phyloP scores from a whole-genome alignment of 2,888 invertebrate species.

The Amphipoea oculea region DNA sequence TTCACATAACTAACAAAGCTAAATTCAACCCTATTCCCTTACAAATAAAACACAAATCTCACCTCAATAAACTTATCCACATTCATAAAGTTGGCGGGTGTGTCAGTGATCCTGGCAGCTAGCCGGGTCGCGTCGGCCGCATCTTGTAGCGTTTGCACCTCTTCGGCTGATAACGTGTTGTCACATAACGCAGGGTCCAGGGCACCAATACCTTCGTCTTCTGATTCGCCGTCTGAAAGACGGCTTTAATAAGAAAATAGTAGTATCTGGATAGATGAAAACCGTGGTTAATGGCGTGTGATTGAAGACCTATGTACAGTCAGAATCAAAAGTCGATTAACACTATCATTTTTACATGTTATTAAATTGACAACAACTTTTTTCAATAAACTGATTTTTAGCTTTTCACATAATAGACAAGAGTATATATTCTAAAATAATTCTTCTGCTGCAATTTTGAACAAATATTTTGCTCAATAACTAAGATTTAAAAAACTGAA shows the following conservation, averaged over 20 bases:
- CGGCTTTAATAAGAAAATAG: slow-evolving; percentile 16
- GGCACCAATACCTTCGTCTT: slow-evolving; percentile 72
- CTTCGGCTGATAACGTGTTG: slow-evolving; percentile 84
- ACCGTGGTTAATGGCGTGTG: too few species aligned
- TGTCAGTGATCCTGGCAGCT: slow-evolving; percentile 95
- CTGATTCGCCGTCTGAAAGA: slow-evolving; percentile 74
- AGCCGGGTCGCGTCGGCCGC: slow-evolving; percentile 92
- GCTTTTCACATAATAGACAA: too few species aligned
- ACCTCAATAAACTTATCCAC: slow-evolving; percentile 95
- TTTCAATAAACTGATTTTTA: too few species aligned
- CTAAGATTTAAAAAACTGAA: too few species aligned
- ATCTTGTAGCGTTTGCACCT: slow-evolving; percentile 89
- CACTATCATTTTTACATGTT: too few species aligned
- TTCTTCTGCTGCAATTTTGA: too few species aligned
- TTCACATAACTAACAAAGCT: too few species aligned
- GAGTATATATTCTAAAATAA: too few species aligned
- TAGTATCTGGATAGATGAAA: slow-evolving; percentile 18
- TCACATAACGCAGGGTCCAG: slow-evolving; percentile 73
- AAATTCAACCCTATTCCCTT: neutral
- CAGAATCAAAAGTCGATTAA: too few species aligned
- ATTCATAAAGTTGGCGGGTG: slow-evolving; percentile 96
- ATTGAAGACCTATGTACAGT: too few species aligned
- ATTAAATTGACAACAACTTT: too few species aligned
- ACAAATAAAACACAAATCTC: neutral
- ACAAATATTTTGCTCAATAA: too few species aligned